Conservation (phyloP, 2,888 invertebrate species). For the Mesorhabditis belari region DNA sequence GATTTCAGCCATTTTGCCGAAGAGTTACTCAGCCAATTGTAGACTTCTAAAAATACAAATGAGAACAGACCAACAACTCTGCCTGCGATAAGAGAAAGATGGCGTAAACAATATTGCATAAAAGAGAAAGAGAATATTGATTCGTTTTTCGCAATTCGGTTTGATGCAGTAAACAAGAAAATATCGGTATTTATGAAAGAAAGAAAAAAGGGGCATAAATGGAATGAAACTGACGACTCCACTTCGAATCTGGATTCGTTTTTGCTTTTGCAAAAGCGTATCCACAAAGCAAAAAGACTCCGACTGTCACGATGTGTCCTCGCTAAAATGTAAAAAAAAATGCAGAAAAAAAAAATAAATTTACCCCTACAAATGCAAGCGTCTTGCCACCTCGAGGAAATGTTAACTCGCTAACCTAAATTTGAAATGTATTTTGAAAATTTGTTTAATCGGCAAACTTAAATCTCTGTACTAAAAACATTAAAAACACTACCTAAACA, state of each 20-base stretch:
- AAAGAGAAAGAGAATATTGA: background rate
- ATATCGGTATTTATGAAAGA: constrained; percentile 1
- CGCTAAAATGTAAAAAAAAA: constrained; percentile 16
- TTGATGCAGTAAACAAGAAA: constrained; percentile 3
- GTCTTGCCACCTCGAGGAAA: constrained; percentile 36
- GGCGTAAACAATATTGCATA: constrained; percentile 1
- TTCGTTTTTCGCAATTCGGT: background rate
- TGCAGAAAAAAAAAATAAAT: background rate
- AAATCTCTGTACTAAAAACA: too few species aligned
- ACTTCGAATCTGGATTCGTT: constrained; percentile 42
- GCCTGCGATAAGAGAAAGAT: too few species aligned
- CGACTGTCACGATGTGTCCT: constrained; percentile 15
- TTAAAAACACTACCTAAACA: too few species aligned
- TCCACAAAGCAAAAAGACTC: constrained; percentile 12
- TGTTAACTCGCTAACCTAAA: constrained; percentile 23
- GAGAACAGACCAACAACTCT: too few species aligned
- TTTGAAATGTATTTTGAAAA: too few species aligned
- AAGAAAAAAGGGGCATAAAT: background rate
- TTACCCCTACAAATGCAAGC: constrained; percentile 27
- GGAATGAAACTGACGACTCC: constrained; percentile 35
- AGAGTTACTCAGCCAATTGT: too few species aligned
- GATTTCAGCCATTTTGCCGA: too few species aligned
- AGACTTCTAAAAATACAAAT: too few species aligned
- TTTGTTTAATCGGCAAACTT: too few species aligned
- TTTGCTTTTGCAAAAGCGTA: constrained; percentile 35